Conservation (phyloP, 2,888 invertebrate genomes). For the Reticulitermes lucifugus region DNA sequence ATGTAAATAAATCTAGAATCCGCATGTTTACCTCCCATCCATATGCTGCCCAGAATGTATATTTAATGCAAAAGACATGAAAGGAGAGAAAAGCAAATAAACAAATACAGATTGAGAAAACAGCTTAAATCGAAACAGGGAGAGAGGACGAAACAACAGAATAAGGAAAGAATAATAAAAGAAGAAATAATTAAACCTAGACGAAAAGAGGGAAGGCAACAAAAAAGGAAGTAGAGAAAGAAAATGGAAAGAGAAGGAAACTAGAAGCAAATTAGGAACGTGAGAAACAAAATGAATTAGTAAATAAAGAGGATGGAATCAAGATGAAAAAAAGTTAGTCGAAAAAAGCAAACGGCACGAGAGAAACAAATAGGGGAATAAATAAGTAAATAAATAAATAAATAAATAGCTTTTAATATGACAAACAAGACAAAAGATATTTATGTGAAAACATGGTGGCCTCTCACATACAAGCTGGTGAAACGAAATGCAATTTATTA, state of each 20-base stretch:
- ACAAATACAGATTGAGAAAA: neutral
- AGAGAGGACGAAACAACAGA: neutral
- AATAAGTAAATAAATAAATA: neutral
- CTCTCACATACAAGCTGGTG: too few species aligned
- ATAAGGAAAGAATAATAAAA: neutral
- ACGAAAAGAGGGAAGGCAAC: too few species aligned
- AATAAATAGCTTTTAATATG: too few species aligned
- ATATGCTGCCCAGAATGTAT: too few species aligned
- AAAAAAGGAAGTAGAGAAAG: neutral
- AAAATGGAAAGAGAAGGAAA: neutral
- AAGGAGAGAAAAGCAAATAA: neutral
- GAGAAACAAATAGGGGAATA: neutral
- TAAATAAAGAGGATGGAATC: neutral
- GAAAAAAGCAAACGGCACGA: neutral
- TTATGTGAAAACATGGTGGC: too few species aligned
- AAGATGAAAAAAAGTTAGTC: neutral
- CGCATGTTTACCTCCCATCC: too few species aligned
- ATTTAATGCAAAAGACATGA: too few species aligned
- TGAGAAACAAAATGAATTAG: neutral
- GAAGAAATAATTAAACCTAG: neutral
- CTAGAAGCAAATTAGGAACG: neutral
- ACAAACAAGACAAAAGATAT: too few species aligned
- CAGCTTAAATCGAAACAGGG: too few species aligned
- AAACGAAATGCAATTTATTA: too few species aligned
- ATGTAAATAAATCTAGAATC: neutral